A percentile compares a stretch with the other conserved stretches of the same genome.
phyloP scores from a whole-genome alignment of 2,113 vertebrate species.

The Aspiorhynchus laticeps region DNA sequence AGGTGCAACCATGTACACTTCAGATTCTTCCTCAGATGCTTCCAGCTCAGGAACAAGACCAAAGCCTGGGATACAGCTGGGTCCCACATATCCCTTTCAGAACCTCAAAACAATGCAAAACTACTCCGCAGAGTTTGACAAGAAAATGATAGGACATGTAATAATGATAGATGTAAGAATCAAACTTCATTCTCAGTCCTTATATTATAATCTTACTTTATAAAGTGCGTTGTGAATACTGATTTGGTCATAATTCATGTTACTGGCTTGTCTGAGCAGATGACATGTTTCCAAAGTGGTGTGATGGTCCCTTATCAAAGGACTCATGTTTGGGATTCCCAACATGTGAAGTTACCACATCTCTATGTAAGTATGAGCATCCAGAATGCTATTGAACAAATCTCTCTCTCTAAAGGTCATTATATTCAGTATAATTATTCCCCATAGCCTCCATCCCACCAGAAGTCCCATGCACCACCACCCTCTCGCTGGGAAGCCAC shows the following conservation, averaged over 20 bases:
- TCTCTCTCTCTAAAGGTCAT: neutral
- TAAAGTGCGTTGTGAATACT: neutral
- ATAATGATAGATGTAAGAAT: constrained; percentile 70
- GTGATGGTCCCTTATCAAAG: neutral
- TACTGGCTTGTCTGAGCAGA: neutral
- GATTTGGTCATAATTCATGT: neutral
- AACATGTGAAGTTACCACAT: constrained; percentile 66
- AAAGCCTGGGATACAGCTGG: neutral
- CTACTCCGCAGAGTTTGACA: neutral
- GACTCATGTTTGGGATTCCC: constrained; percentile 43
- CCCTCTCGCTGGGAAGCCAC: constrained; percentile 56
- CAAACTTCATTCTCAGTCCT: neutral
- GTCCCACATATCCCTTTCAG: neutral
- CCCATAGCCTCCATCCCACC: neutral
- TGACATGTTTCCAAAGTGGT: accelerated
- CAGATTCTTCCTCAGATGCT: neutral
- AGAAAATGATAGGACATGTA: neutral
- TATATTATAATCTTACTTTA: neutral
- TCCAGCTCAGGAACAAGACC: neutral
- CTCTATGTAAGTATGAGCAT: constrained; percentile 13
- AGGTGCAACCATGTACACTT: neutral
- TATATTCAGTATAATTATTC: neutral
- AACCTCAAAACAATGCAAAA: constrained; percentile 46
- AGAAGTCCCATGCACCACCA: accelerated
- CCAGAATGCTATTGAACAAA: neutral